A percentile compares a stretch with the other conserved stretches of the same genome.
Conservation (phyloP, 2,888 invertebrate species). For the Lochmaea capreae region DNA sequence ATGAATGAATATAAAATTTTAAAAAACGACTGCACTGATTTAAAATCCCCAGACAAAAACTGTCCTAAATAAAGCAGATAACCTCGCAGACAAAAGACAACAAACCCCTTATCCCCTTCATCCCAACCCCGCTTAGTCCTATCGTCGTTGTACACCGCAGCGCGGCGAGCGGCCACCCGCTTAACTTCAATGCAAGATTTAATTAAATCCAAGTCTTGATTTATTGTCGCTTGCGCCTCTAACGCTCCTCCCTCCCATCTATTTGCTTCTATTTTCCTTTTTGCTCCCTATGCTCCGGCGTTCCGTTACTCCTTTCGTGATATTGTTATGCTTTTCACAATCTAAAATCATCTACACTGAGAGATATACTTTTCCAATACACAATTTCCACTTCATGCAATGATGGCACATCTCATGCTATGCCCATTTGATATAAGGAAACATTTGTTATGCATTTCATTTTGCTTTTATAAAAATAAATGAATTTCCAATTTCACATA, state of each 20-base stretch:
- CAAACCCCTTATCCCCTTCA: constrained; percentile 29
- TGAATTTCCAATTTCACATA: too few relatives aligned
- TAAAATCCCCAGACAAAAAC: constrained; percentile 16
- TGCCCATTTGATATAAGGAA: too few relatives aligned
- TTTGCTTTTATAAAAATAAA: too few relatives aligned
- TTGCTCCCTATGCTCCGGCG: constrained; percentile 12
- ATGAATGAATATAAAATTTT: not conserved
- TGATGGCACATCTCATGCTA: too few relatives aligned
- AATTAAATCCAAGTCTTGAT: constrained; percentile 70
- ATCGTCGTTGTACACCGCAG: constrained; percentile 62
- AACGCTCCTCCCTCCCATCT: constrained; percentile 32
- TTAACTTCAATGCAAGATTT: constrained; percentile 70
- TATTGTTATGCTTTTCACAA: not conserved
- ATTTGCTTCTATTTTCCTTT: constrained; percentile 17
- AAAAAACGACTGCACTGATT: constrained; percentile 9
- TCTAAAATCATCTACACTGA: not conserved
- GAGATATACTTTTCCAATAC: not conserved
- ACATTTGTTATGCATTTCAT: too few relatives aligned
- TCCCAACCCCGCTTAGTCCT: constrained; percentile 38
- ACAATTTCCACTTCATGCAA: not conserved
- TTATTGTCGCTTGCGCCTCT: constrained; percentile 66
- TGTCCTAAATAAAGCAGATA: constrained; percentile 38
- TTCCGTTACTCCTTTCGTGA: constrained; percentile 26
- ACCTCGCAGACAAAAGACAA: constrained; percentile 40
- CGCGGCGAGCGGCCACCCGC: constrained; percentile 66